phyloP scores from a whole-genome alignment of 1,140 invertebrate species.

The Conus ventricosus region DNA sequence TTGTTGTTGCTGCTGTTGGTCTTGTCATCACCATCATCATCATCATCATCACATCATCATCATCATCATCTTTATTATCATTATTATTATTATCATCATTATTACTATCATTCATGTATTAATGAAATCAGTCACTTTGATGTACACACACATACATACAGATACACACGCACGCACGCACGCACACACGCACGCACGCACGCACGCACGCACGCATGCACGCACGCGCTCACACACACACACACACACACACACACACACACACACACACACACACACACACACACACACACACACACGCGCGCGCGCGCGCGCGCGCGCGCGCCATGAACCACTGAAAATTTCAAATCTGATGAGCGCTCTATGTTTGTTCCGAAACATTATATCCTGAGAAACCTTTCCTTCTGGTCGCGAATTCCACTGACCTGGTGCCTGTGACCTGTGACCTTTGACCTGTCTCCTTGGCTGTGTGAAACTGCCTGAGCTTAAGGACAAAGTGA shows the following conservation, averaged over 20 bases:
- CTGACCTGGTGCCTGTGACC: too few relatives aligned
- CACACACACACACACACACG: neutral
- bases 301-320: too few relatives aligned
- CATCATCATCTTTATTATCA: neutral
- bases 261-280: slow-evolving; percentile 13
- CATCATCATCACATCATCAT: neutral
- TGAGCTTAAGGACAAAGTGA: too few relatives aligned
- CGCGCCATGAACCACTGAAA: too few relatives aligned
- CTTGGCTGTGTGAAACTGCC: too few relatives aligned
- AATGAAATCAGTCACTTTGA: too few relatives aligned
- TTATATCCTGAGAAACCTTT: too few relatives aligned
- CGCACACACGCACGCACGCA: slow-evolving; percentile 1
- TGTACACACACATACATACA: neutral
- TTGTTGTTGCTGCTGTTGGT: too few relatives aligned
- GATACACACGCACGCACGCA: neutral
- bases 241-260: slow-evolving; percentile 1
- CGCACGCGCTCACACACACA: neutral
- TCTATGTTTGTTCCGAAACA: too few relatives aligned
- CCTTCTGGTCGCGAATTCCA: too few relatives aligned
- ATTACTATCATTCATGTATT: neutral
- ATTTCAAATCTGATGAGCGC: too few relatives aligned
- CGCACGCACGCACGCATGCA: neutral
- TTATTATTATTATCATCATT: neutral
- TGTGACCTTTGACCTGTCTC: too few relatives aligned
- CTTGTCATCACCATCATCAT: neutral